phyloP scores from a whole-genome alignment of 2,113 vertebrate genomes.

The Callorhinus ursinus region DNA sequence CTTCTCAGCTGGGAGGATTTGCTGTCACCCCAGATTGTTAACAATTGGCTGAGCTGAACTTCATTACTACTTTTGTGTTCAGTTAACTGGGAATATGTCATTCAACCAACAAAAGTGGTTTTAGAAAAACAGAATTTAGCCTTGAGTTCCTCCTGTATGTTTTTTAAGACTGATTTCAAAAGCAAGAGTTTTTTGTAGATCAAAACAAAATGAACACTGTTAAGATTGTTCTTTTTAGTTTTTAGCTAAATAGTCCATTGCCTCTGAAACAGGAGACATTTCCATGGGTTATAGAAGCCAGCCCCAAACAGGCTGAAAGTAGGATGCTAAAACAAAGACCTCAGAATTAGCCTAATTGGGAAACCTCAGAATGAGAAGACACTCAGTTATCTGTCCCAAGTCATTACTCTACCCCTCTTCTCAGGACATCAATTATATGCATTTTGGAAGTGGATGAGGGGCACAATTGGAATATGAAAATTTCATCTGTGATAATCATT shows the following conservation, averaged over 20 bases:
- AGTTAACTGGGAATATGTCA: not conserved
- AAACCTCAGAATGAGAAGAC: not conserved
- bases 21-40: not conserved
- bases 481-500: not conserved
- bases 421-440: not conserved
- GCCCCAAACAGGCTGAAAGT: not conserved
- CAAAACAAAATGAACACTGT: constrained; percentile 17
- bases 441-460: not conserved
- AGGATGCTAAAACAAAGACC: not conserved
- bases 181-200: not conserved
- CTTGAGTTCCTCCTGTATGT: not conserved
- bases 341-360: not conserved
- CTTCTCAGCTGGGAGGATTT: constrained; percentile 30
- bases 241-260: not conserved
- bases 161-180: constrained; percentile 47
- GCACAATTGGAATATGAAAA: not conserved
- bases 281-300: not conserved
- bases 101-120: constrained; percentile 29
- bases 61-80: not conserved
- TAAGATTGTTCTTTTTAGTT: not conserved
- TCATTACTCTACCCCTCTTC: not conserved
- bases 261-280: constrained; percentile 30
- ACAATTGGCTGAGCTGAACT: not conserved
- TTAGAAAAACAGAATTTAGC: constrained; percentile 37
- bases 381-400: not conserved